Conservation (phyloP, 2,888 invertebrate genomes). For the Tiphia femorata region DNA sequence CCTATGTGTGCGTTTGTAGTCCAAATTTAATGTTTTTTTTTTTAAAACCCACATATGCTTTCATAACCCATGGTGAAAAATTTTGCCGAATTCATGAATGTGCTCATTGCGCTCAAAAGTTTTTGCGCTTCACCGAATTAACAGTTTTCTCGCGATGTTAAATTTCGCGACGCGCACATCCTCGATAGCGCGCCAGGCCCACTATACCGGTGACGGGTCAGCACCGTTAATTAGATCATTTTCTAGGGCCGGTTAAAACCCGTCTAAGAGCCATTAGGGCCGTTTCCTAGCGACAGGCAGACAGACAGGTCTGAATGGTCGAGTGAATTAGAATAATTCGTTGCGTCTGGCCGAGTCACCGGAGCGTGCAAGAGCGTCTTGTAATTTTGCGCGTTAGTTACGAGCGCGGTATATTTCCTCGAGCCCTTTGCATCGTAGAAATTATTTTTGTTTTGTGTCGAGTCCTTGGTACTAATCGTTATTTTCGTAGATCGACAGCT, state of each 20-base stretch:
- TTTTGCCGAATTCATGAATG: background rate
- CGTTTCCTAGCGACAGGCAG: slow-evolving; percentile 56
- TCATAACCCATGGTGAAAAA: background rate
- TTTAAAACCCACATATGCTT: background rate
- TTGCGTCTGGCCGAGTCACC: slow-evolving; percentile 55
- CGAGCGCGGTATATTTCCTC: too few species aligned
- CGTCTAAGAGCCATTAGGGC: slow-evolving; percentile 53
- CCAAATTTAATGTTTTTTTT: background rate
- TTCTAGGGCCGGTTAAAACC: slow-evolving; percentile 51
- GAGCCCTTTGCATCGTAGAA: too few species aligned
- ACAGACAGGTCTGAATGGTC: slow-evolving; percentile 55
- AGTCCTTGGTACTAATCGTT: too few species aligned
- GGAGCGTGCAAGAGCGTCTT: slow-evolving; percentile 22
- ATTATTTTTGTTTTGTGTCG: too few species aligned
- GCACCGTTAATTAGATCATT: slow-evolving; percentile 52
- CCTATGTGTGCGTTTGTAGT: background rate
- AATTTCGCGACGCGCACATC: too few species aligned
- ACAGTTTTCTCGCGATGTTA: too few species aligned
- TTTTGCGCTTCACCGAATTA: too few species aligned
- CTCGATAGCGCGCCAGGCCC: too few species aligned
- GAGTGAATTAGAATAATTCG: slow-evolving; percentile 62
- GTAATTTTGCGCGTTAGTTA: too few species aligned
- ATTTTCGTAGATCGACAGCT: too few species aligned
- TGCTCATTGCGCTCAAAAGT: too few species aligned
- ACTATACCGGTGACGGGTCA: slow-evolving; percentile 1